A percentile compares a stretch with the other conserved stretches of the same genome.
phyloP scores from a whole-genome alignment of 2,113 vertebrate genomes.

The Syngnathus typhle region DNA sequence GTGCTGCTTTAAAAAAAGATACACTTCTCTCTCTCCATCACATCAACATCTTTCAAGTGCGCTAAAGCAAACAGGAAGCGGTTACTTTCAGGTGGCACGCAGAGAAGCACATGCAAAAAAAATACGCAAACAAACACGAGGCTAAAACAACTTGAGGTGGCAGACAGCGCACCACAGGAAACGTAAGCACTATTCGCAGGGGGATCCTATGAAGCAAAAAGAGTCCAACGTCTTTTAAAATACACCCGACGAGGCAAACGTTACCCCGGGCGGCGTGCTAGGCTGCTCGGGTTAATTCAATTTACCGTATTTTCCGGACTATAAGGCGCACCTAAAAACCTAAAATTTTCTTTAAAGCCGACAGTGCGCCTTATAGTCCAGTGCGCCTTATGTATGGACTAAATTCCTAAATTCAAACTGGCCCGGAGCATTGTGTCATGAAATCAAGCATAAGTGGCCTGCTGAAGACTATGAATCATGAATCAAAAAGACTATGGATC shows the following conservation, averaged over 20 bases:
- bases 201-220: constrained; percentile 9
- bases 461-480: no score
- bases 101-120: constrained; percentile 16
- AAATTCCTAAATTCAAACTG: no score
- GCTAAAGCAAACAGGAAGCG: constrained; percentile 11
- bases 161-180: constrained; percentile 30
- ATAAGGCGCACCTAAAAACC: no score
- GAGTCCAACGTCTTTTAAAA: constrained; percentile 28
- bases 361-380: no score
- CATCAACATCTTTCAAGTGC: constrained; percentile 25
- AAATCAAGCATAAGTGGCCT: no score
- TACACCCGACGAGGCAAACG: background rate
- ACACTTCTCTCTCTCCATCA: background rate
- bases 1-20: background rate
- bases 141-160: constrained; percentile 22
- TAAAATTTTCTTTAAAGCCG: no score
- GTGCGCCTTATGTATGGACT: no score
- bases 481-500: no score
- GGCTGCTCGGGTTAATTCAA: background rate
- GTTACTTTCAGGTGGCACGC: constrained; percentile 18
- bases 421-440: no score
- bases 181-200: constrained; percentile 13
- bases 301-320: no score
- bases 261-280: no score
- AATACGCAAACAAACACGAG: constrained; percentile 38